Evolutionary conservation across 2,113 vertebrate species (phyloP), one percentile per base, ranked within the genome.

Genomic region (Climacteris rufus): DNA sequence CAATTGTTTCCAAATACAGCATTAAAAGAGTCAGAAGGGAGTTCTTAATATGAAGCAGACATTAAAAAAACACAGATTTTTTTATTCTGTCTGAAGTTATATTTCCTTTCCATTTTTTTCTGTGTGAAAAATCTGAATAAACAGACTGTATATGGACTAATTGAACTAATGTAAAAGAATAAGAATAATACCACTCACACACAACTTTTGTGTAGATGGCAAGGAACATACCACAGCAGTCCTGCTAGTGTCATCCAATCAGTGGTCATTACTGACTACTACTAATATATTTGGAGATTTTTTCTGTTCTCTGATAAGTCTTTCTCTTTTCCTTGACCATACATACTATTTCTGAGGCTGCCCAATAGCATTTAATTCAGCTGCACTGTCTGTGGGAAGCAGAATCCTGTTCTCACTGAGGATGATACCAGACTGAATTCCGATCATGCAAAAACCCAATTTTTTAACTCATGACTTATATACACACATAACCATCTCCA

Each of bases 1-100:
- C 53, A 92, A 25, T 83, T 96, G 53, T 54, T 97, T 96, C 86
- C 47, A 94, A 83, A 88, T 85, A 75, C 79, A 79, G 57, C 92
- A 57, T 77, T 79, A 54, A 54, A 83, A 79, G 37, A 33, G 9
- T 83, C 35, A 71, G 76, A 85, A 72, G 25, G 23, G 76, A 72
- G 15, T 30, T 76, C 69, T 64, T 89, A 66, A 53, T 83, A 87
- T 39, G 54, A 86, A 94, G 13, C 37, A 88, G 12, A n/a, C 2
- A 5, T 79, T 59, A 33, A 65, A 90, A 92, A 63, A 11, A 0
- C 2, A 0, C 2, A 44, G 13, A 52, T 2, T n/a, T 60, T 49
- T 80, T 68, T 15, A 47, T 91, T 79, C 89, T 83, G 11, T 75
- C 49, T 90, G 28, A 77, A 72, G 7, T 52, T 63, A 24, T 33